Conservation (phyloP, 2,113 vertebrate genomes). For the Otocyon megalotis region DNA sequence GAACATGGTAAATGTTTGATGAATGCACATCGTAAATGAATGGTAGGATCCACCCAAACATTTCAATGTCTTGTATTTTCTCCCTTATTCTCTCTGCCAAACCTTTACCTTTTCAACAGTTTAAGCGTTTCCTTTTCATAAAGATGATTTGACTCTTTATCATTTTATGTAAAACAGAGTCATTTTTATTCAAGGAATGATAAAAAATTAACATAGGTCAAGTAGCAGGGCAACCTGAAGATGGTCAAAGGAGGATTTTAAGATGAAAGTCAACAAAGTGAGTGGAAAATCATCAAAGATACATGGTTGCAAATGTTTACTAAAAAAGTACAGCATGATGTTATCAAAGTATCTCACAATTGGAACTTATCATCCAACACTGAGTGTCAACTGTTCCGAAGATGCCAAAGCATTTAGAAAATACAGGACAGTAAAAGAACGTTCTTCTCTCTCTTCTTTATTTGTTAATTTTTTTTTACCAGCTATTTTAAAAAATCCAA, state of each 20-base stretch:
- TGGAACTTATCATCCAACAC: neutral
- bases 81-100: neutral
- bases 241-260: neutral
- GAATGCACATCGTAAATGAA: neutral
- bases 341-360: neutral
- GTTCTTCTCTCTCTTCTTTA: neutral
- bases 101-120: neutral
- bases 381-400: neutral
- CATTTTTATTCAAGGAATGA: slow-evolving; percentile 45
- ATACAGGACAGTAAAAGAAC: neutral
- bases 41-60: neutral
- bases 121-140: slow-evolving; percentile 19
- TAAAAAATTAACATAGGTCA: neutral
- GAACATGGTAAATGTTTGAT: neutral
- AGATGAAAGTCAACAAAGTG: slow-evolving; percentile 16
- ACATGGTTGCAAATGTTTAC: neutral
- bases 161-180: neutral
- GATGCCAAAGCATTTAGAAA: neutral
- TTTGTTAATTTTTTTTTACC: neutral
- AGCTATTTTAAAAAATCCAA: neutral
- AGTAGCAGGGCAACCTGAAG: neutral
- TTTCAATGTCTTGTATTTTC: neutral
- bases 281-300: slow-evolving; percentile 33
- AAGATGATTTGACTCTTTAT: slow-evolving; percentile 46
- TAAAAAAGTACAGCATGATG: neutral